These are phyloP conservation scores for Sebastes trivittatus DNA, from an alignment of 2,797 vertebrate species.

Conservation along the genomic window DNA sequence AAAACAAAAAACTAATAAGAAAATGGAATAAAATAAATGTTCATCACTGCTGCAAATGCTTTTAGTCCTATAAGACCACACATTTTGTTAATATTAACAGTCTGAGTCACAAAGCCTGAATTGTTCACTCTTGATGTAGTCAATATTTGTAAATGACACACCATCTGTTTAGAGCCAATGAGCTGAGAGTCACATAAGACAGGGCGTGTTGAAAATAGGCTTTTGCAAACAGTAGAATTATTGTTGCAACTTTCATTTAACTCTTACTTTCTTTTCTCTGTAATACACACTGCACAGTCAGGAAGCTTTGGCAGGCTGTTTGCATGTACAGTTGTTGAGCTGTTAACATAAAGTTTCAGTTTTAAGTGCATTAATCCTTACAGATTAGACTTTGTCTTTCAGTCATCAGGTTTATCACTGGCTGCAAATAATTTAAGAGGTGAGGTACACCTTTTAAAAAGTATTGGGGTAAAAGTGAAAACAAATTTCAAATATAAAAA, in stretches of 20 bases:
- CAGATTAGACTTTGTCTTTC: not conserved
- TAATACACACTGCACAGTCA: not conserved
- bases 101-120: constrained; percentile 5
- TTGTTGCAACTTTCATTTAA: not conserved
- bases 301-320: not conserved
- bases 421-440: not conserved
- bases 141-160: constrained; percentile 39
- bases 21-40: not conserved
- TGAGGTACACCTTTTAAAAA: not conserved
- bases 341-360: not conserved
- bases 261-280: not conserved
- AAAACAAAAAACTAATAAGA: not conserved
- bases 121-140: constrained; percentile 2
- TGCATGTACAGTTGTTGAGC: not conserved
- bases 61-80: not conserved
- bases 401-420: not conserved
- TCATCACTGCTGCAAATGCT: not conserved
- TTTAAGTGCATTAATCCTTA: not conserved
- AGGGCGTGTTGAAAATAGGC: not conserved
- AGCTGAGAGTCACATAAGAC: not conserved
- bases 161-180: not conserved
- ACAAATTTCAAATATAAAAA: not conserved
- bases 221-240: constrained; percentile 5
- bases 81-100: constrained; percentile 37
- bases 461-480: not conserved